Evolutionary conservation across 2,797 vertebrate species (phyloP), one percentile per base, ranked within the genome.

Genomic region (Dallia pectoralis): DNA sequence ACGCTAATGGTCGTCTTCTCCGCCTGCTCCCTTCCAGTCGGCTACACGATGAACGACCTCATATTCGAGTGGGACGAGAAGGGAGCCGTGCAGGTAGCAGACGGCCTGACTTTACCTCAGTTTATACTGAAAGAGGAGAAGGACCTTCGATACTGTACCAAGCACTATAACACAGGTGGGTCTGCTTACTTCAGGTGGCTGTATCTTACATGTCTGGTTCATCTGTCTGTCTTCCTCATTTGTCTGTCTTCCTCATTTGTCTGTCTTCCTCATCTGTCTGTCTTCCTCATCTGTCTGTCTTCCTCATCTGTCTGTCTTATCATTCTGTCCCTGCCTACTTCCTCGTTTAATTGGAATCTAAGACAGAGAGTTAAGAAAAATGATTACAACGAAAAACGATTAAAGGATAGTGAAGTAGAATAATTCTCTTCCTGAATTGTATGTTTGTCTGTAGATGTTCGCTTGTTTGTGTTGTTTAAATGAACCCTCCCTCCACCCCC

Each of bases 41-140:
- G 97, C 71, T 99, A 99, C 88, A 99, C 97, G 9, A 99, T 99
- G 97, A 99, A 99, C 3, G 97, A 99, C 82, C 95, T 99, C 79
- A 97, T 99, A 87, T 99, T 99, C 72, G 97, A 98, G 90, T 99
- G 98, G 98, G 97, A 99, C 44, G 95, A 98, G 86, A 96, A 96
- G 77, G 97, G 97, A 77, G 97, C 98, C 0, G 97, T 99, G 81
- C 98, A 99, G 89, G 95, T 99, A 70, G 97, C 97, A 1, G 97
- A 99, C 0, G 98, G 95, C 22, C 91, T 99, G 81, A 98, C 97
- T 0, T 86, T 99, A 88, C 98, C 97, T 82, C 97, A 99, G 94
- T 99, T 99, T 89, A 93, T 98, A 75, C 91, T 99, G 70, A 97
- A 99, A 80, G 98, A 99, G 84, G 98, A 99, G 89, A 98, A 99